Evolutionary conservation across 1,140 invertebrate genomes (phyloP).

Genomic region (Monomorium pharaonis): DNA sequence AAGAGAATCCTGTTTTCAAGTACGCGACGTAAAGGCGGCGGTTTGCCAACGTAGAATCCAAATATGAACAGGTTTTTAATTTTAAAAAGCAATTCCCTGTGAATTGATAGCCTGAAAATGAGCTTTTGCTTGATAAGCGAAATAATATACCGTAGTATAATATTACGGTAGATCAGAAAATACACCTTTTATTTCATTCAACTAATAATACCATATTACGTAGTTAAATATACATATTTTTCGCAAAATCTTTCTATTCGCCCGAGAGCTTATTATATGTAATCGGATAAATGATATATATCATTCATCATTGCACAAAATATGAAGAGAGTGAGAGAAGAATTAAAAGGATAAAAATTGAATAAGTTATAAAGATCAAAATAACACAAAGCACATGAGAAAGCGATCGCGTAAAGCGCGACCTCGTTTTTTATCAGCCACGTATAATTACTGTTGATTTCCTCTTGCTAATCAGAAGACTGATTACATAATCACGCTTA

Average conservation of each 20-base stretch:
- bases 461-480: constrained; percentile 15
- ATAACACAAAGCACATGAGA: neutral
- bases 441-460: constrained; percentile 28
- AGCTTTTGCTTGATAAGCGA: neutral
- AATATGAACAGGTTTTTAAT: neutral
- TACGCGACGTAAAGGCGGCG: neutral
- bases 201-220: neutral
- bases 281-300: neutral
- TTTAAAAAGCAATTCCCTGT: neutral
- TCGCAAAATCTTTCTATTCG: neutral
- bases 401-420: neutral
- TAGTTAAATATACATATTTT: neutral
- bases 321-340: neutral
- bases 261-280: neutral
- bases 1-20: constrained; percentile 33
- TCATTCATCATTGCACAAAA: neutral
- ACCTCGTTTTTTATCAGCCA: constrained; percentile 18
- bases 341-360: neutral
- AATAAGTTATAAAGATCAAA: constrained; percentile 5
- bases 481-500: constrained; percentile 26
- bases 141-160: neutral
- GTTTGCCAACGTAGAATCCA: constrained; percentile 13
- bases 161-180: neutral
- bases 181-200: neutral
- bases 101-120: neutral